Evolutionary conservation across 2,113 vertebrate genomes (phyloP).

Genomic region (western clawed frog (Xenopus tropicalis)): UCB_Xtro_10.0 CM004452.2:36610501-36611000

Average conservation of each 20-base stretch:
- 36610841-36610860: neutral
- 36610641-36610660: too few species aligned
- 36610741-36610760: neutral
- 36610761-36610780: neutral
- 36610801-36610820: slow-evolving; percentile 14
- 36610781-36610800: neutral
- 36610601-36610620: too few species aligned
- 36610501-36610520: too few species aligned
- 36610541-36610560: too few species aligned
- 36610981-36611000: neutral
- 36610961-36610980: neutral
- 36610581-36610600: too few species aligned
- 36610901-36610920: neutral
- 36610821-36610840: neutral
- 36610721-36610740: neutral
- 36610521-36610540: too few species aligned
- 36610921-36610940: neutral
- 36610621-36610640: too few species aligned
- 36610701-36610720: neutral
- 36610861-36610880: neutral
- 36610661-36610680: neutral
- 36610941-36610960: neutral
- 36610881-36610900: neutral
- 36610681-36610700: neutral
- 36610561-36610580: too few species aligned